Evolutionary conservation across 2,113 vertebrate species (phyloP), one percentile per base, ranked within the genome.

Genomic region (Chrysemys picta): DNA sequence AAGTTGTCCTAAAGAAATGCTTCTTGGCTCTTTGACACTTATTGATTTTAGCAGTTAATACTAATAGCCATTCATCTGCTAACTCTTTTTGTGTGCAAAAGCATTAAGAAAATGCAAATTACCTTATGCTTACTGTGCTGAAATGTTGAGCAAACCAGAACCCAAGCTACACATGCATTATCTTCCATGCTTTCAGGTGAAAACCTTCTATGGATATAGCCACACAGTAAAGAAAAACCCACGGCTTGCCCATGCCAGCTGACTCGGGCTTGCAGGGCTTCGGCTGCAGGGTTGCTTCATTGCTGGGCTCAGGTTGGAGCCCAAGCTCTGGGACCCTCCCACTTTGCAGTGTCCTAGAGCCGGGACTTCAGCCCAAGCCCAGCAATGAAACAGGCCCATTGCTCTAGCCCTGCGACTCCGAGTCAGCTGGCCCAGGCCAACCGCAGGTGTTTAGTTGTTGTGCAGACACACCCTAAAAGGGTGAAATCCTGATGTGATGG

Each of bases 401-500:
- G 7, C 7, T 19, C 17, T 9, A 69, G 65, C 8, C 16, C 35
- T 35, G 16, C 31, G 35, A 69, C 16, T 35, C 35, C 5, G 17
- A 69, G 35, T 9, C 35, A 16, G 31, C 62, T n/a, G 35, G 17
- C 35, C n/a, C 9, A 17, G 35, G 65, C 35, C 31, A 69, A 14
- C 17, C 35, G 0, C 16, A 19, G 65, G 65, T n/a, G 17, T n/a
- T 35, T 69, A n/a, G 16, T n/a, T 69, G 65, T 17, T n/a, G 35
- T n/a, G 17, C 19, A 69, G 65, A n/a, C 65, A 69, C 7, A 8
- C 6, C 65, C 16, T n/a, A 69, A n/a, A 21, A 52, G 47, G 19
- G 17, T 42, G 16, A 2, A 31, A 19, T 2, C 10, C 0, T 7
- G 5, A 57, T n/a, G 35, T 49, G 6, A 0, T 5, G 3, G 0